Evolutionary conservation across 2,888 invertebrate genomes (phyloP), one percentile per base, ranked within the genome.

Genomic region (Oscheius myriophilus): DNA sequence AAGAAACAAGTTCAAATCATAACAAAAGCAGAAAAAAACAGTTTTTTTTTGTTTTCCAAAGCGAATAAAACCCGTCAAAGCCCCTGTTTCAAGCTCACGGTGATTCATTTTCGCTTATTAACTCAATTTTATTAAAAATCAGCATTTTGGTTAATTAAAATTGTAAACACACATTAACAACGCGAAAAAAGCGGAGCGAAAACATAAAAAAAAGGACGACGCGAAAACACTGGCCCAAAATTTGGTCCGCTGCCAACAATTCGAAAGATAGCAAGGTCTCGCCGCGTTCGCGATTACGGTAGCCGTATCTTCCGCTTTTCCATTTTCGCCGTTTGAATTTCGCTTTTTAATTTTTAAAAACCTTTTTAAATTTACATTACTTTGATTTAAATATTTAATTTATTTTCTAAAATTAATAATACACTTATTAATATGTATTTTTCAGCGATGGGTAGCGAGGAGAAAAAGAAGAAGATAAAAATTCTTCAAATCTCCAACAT

Each of bases 401-500:
- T 33, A 33, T 6, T 33, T 33, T 33, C 3, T 33, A 33, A 33
- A 33, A 33, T 33, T 6, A 33, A 6, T 33, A 33, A 33, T 6
- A 33, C 3, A 3, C 9, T 6, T 33, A 33, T 33, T 33, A 33
- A 33, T 6, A 9, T n/a, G 4, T 39, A 42, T 6, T 18, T 58
- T 58, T 14, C 43, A 63, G 63, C 2, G 18, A 77, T 75, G 77
- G 70, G 67, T 18, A 70, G 65, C 52, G 78, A 73, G 26, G 73
- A 78, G 39, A 73, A 73, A 43, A 64, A 51, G 58, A 65, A 67
- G 39, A 75, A 72, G 49, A 62, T 72, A n/a, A 70, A 66, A 53
- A 80, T 86, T 64, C 79, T 85, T 25, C 85, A 86, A 55, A 82
- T 86, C 45, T 80, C 78, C 67, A 86, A 86, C 66, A 83, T 86